Percentiles rank a stretch among this genome's conserved stretches.
Conservation (phyloP, 2,113 vertebrate species). For the Esox niger region DNA sequence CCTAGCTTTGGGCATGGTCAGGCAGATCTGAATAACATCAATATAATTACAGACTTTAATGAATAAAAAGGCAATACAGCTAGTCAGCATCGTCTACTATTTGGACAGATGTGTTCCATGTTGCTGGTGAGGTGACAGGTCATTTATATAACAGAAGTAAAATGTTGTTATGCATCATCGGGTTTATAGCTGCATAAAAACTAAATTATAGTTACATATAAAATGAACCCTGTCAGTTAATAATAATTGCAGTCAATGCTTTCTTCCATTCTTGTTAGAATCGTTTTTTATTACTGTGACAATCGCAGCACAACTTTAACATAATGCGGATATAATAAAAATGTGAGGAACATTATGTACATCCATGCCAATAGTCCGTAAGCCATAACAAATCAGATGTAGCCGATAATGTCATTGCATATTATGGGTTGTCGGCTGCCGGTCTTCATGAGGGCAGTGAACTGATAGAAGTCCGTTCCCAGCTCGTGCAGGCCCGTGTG, state of each 20-base stretch:
- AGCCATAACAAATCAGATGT: conserved; percentile 82
- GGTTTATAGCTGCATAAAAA: no score
- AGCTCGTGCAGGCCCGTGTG: conserved; percentile 82
- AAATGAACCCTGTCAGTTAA: no score
- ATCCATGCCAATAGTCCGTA: conserved; percentile 7
- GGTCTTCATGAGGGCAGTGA: conserved; percentile 88
- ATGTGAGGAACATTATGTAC: conserved; percentile 24
- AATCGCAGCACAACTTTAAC: conserved; percentile 16
- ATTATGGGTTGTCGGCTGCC: conserved; percentile 96
- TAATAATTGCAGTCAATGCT: background rate
- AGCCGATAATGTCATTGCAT: conserved; percentile 90
- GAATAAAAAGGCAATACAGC: background rate
- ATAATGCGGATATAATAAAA: conserved; percentile 26
- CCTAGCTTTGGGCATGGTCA: no score
- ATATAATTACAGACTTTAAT: no score
- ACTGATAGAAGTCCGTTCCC: conserved; percentile 82
- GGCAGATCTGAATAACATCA: no score
- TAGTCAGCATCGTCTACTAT: background rate
- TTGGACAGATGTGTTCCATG: background rate
- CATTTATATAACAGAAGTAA: no score
- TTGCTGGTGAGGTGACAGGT: no score
- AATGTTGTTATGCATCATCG: no score
- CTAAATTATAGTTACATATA: no score
- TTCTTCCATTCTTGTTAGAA: conserved; percentile 32
- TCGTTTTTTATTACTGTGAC: conserved; percentile 44